A percentile compares a stretch with the other conserved stretches of the same genome.
Evolutionary conservation across 1,140 invertebrate genomes (phyloP).

Genomic region (Bombus breviceps): DNA sequence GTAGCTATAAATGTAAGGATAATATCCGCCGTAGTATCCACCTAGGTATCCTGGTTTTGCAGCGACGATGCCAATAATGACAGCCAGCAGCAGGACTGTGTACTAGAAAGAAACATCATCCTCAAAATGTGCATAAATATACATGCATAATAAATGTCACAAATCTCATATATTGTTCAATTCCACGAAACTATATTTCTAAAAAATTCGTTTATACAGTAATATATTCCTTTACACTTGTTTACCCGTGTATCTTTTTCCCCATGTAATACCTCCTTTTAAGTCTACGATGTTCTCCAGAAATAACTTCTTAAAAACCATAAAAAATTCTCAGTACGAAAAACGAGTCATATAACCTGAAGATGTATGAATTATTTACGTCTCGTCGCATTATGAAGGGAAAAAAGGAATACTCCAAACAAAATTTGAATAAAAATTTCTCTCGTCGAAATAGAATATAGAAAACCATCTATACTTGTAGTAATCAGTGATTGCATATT

Average conservation of each 20-base stretch:
- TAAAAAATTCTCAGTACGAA: neutral
- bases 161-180: neutral
- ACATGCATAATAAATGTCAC: neutral
- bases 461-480: too few species aligned
- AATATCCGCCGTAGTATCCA: constrained; percentile 58
- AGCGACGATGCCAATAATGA: constrained; percentile 56
- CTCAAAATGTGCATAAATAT: neutral
- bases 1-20: constrained; percentile 48
- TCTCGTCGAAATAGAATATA: neutral
- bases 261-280: too few species aligned
- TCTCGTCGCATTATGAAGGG: neutral
- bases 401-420: neutral
- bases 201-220: neutral
- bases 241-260: neutral
- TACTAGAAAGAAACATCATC: constrained; percentile 44
- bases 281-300: neutral
- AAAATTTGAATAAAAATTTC: neutral
- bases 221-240: too few species aligned
- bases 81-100: constrained; percentile 65
- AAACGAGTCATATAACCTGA: too few species aligned
- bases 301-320: neutral
- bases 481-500: too few species aligned
- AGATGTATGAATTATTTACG: too few species aligned
- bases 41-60: constrained; percentile 69
- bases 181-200: neutral